Evolutionary conservation across 2,888 invertebrate species (phyloP), one percentile per base, ranked within the genome.

Genomic region (Papilio protenor): DNA sequence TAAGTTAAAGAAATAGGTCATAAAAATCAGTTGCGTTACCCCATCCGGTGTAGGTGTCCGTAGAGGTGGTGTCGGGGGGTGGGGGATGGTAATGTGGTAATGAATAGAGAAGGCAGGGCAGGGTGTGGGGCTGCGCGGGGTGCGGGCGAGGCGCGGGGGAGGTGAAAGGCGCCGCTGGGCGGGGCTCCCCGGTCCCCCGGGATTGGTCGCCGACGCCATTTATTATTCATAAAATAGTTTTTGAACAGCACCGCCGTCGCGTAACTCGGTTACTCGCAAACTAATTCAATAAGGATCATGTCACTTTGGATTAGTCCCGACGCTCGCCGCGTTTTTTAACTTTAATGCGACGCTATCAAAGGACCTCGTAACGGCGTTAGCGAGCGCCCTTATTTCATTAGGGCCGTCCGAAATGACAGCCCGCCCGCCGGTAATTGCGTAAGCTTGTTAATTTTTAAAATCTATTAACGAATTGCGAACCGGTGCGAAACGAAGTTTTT

Each of bases 141-240:
- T 79, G 81, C 81, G 80, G 80, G 80, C 80, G 81, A 77, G 76
- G 75, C 79, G 79, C 81, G 45, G 82, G 84, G 79, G 81, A 40
- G 82, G 84, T 83, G 81, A 84, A 76, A 83, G 83, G 84, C 85
- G 84, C 82, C 80, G 80, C 83, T 79, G 84, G 84, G 84, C 86
- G 84, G 85, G 85, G 85, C 84, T 84, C 85, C 84, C 83, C 85
- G 84, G 91, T 91, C 94, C 93, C 94, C 84, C 76, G 94, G 94
- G 94, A 94, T 94, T 94, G 94, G 94, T 88, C 93, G 92, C 86
- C 88, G 87, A 90, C 90, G 89, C 91, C 91, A 94, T 94, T 93
- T 94, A 94, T 94, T 94, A 94, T 94, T 94, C 94, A 94, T 94
- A 94, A 94, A 94, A 94, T 94, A 94, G 94, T 94, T 94, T 94